Evolutionary conservation across 2,888 invertebrate genomes (phyloP), one percentile per base, ranked within the genome.

Genomic region (Sclerodermus sp.): DNA sequence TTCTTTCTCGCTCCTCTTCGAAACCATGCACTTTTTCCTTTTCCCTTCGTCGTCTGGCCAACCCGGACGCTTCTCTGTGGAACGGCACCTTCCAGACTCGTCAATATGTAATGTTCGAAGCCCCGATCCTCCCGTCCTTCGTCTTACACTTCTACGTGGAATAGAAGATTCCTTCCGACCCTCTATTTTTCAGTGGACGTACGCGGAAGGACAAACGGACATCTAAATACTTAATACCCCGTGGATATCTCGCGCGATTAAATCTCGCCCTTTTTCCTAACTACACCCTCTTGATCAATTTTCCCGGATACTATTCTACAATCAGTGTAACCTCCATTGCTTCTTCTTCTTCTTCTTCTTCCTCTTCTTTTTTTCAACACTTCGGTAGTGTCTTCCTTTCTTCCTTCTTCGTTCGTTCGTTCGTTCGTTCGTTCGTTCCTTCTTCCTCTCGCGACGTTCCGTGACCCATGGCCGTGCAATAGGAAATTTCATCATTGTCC

Each of bases 51-150:
- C 50, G 44, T 51, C 41, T 38, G 18, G 32, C 43, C 23, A 23
- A 23, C 23, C 23, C 23, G 23, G 23, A 23, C 4, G n/a, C n/a
- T n/a, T n/a, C 45, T 38, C 36, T 30, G 34, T 32, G 52, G 49
- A 58, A 51, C 55, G 12, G 6, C 34, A 12, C 13, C 34, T 34
- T 42, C 59, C 49, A 51, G 57, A 61, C 61, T 64, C 61, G 58
- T 66, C 64, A 66, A 66, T 66, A 67, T 57, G 67, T 65, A 66
- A 66, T 62, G 58, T 49, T 57, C 55, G 51, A 56, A 51, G 51
- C 50, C 55, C 49, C 54, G 57, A 53, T 51, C 57, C 53, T 57
- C 48, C 58, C 30, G 18, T 37, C n/a, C 49, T 42, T 39, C 57
- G 53, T 44, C 51, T 42, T 53, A 41, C 37, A 40, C 37, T 34